These are phyloP conservation scores for Glareola pratincola DNA, from an alignment of 2,113 vertebrate species.

Conservation along the genomic window DNA sequence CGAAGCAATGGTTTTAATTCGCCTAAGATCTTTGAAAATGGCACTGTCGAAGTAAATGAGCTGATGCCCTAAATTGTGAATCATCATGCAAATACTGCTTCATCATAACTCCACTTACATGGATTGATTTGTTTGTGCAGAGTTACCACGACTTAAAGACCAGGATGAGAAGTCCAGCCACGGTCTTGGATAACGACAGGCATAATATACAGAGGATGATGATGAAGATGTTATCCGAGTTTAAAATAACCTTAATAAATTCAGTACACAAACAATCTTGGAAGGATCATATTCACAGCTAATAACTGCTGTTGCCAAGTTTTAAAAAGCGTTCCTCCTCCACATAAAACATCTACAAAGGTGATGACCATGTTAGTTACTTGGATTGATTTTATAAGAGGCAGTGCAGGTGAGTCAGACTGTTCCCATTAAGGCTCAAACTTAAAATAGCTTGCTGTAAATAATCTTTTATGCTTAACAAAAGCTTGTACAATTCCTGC, in stretches of 20 bases:
- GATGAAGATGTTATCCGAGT: neutral
- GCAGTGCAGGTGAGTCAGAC: constrained; percentile 31
- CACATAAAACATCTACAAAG: constrained; percentile 14
- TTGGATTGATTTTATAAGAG: constrained; percentile 13
- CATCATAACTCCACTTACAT: neutral
- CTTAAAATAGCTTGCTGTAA: constrained; percentile 58
- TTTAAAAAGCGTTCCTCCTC: constrained; percentile 27
- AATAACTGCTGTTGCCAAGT: constrained; percentile 2
- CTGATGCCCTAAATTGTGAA: neutral
- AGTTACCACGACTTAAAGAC: neutral
- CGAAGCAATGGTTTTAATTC: neutral
- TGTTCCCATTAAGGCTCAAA: constrained; percentile 21
- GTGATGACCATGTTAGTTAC: constrained; percentile 43
- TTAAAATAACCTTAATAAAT: constrained; percentile 19
- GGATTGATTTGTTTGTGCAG: neutral
- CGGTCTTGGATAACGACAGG: neutral
- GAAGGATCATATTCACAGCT: constrained; percentile 20
- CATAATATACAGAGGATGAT: neutral
- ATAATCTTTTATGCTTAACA: constrained; percentile 53
- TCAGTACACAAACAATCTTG: constrained; percentile 18
- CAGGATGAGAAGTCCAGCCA: neutral
- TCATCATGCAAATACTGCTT: neutral
- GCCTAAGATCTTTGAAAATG: neutral
- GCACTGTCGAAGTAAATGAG: neutral
- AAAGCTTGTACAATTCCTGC: neutral